Evolutionary conservation across 1,140 invertebrate genomes (phyloP), one percentile per base, ranked within the genome.

Genomic region (Thaumatotibia leucotreta): DNA sequence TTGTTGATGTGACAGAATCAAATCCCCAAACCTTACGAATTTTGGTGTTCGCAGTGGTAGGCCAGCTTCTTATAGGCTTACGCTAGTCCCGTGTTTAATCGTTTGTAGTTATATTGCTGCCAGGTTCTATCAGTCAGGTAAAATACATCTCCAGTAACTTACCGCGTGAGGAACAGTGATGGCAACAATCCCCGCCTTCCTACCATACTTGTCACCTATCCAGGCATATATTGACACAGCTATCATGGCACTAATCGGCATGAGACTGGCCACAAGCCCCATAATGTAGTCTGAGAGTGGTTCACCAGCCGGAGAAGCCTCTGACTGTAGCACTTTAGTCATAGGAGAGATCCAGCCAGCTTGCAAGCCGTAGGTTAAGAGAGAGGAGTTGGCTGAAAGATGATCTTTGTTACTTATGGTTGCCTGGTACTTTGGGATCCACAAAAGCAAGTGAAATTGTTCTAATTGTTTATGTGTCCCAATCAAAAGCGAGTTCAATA

Each of bases 261-360:
- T 58, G 0, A 82, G 68, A 2, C 82, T 89, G 0, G 80, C 91
- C 29, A 93, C 72, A 89, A 89, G 92, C 0, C 90, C 89, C 11
- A 91, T 78, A 5, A 76, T 77, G 1, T 86, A 79, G 23, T 89
- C 80, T 0, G 91, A 88, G 50, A 94, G 76, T 0, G 91, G 85
- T 0, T 33, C 66, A 1, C 88, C 91, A 0, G 91, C 73, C 0
- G 92, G 92, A 0, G 87, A 83, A 22, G 84, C 23, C 0, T 76
- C 50, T 0, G 87, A 85, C 61, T 88, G 83, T 0, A 93, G 67
- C n/a, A 80, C 62, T 1, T 90, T 89, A 3, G 89, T 79, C 45
- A 88, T 80, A 1, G 93, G 92, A 0, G 93, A 93, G 2, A 90
- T 73, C 93, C 93, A 94, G 4, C 92, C 93, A 2, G 89, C 67